Evolutionary conservation across 1,140 invertebrate genomes (phyloP), one percentile per base, ranked within the genome.

Genomic region (Neodiprion lecontei): DNA sequence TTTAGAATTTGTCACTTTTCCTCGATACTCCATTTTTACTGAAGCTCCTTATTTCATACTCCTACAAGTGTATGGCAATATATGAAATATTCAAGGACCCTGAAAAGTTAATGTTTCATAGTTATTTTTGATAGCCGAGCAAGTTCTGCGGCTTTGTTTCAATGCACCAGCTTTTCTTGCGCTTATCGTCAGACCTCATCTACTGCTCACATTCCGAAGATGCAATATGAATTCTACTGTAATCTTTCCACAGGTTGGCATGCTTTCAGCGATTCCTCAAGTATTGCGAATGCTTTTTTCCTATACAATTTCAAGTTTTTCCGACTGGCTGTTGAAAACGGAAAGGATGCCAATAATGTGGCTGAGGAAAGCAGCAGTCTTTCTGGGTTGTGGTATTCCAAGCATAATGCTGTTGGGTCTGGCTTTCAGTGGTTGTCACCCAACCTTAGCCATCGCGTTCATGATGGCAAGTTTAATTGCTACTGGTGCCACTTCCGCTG

Each of bases 401-500:
- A 90, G 89, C 1, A 1, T 92, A 0, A 84, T 92, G 10, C 90
- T 92, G 7, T 74, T 94, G 11, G 89, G 84, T 0, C 78, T 94
- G 40, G 91, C 91, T 0, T 92, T 88, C 74, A 92, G 91, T 53
- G 93, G 92, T 2, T 93, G 93, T 79, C 87, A 93, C 78, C 87
- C 90, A 10, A 86, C 86, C 7, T 80, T 90, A 0, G 92, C 93
- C 0, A 89, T 92, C 23, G 76, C 91, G 5, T 90, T 93, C 72
- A 87, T 94, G 72, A 91, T 92, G 61, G 69, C 90, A 9, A 92
- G 93, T 0, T 91, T 90, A 2, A 89, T 90, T 11, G 85, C 90
- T 4, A 92, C 92, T 79, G 93, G 93, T 1, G 91, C 92, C 0
- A 89, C 92, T 1, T 93, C 93, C 0, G 91, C 92, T 0, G 92